These are phyloP conservation scores for Schizothorax lantsangensis DNA, from an alignment of 2,797 vertebrate genomes.

Conservation along the genomic window DNA sequence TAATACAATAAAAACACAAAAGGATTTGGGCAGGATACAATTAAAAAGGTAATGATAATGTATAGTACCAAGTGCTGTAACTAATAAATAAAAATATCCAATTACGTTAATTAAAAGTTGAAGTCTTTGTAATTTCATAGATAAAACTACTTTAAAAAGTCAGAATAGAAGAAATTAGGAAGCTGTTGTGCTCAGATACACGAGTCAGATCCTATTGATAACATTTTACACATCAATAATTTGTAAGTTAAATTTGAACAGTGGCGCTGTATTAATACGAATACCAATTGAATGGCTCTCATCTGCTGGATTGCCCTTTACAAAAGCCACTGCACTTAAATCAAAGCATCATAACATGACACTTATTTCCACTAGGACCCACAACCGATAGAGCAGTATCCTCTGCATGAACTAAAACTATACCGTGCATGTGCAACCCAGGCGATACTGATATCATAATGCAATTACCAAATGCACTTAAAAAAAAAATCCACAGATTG, in stretches of 20 bases:
- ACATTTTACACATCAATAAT: constrained; percentile 39
- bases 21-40: constrained; percentile 10
- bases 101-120: constrained; percentile 33
- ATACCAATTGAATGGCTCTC: not conserved
- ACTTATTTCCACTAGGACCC: not conserved
- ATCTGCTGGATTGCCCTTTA: constrained; percentile 5
- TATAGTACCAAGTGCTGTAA: constrained; percentile 60
- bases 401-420: not conserved
- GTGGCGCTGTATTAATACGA: not conserved
- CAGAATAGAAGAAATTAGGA: not conserved
- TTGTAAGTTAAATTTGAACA: constrained; percentile 53
- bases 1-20: constrained; percentile 58
- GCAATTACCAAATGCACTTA: not conserved
- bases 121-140: constrained; percentile 28
- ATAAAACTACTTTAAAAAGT: constrained; percentile 60
- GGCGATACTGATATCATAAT: not conserved
- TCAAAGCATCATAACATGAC: constrained; percentile 6
- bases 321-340: not conserved
- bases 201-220: not conserved
- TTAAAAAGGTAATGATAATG: not conserved
- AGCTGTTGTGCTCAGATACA: not conserved
- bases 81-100: constrained; percentile 73
- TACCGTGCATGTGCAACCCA: not conserved
- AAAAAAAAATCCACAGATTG: not conserved
- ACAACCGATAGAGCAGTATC: not conserved